Evolutionary conservation across 2,888 invertebrate species (phyloP), one percentile per base, ranked within the genome.

Genomic region (Macroteleia sp.): DNA sequence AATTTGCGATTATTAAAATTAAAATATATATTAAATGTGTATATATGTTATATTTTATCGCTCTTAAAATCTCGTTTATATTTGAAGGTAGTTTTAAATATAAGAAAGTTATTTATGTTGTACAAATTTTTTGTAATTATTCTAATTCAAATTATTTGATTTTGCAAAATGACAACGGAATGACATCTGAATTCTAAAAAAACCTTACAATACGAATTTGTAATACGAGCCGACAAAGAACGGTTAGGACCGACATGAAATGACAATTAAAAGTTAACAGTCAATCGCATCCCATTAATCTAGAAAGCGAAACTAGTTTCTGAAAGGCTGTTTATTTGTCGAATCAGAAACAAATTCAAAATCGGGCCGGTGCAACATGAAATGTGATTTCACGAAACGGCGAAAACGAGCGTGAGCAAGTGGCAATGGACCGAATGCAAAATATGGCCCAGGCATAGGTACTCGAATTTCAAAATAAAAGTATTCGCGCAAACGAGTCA

Each of bases 391-490:
- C 36, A 52, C 28, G 36, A 61, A 57, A 39, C 28, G 42, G 50
- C 42, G 54, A 28, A 56, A 71, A 62, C 39, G 41, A 42, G 17
- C 52, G 32, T 22, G 44, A 54, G 41, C 64, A 42, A 66, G 50
- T 70, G 59, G 54, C 52, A 54, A 54, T 16, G 19, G 66, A 19
- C 4, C 34, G 52, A 50, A 48, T 48, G 61, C 56, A 57, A 56
- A 75, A 66, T 61, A 61, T 14, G 66, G 59, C 16, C 22, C 54
- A 30, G 14, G 19, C 41, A n/a, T 20, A n/a, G 20, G 16, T 19
- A 66, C 62, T 77, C 73, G 59, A 61, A 61, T 78, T 74, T 69
- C 78, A 74, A 67, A 78, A 78, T 56, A 74, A 69, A 77, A 69
- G 41, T 46, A 46, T 44, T 61, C 22, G 41, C 41, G 36, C 30